Evolutionary conservation across 2,113 vertebrate species (phyloP).

Genomic region (Girardinichthys multiradiatus): DNA sequence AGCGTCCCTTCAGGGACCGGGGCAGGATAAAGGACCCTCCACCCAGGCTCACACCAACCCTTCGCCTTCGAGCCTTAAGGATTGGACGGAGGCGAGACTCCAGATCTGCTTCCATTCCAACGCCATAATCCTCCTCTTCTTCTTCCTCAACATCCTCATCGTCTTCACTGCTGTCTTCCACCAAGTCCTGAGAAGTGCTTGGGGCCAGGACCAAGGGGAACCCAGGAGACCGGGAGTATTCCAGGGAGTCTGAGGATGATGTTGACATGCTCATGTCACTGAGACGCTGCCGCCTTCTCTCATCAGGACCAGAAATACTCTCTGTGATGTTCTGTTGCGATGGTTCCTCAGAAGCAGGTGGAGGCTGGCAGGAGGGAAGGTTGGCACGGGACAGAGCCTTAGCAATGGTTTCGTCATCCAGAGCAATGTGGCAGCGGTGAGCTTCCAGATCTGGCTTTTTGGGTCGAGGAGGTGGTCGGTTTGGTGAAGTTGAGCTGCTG

Average conservation of each 20-base stretch:
- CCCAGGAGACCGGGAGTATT: slow-evolving; percentile 83
- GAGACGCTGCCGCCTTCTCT: slow-evolving; percentile 84
- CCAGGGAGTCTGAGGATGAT: slow-evolving; percentile 92
- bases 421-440: slow-evolving; percentile 75
- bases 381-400: slow-evolving; percentile 80
- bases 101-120: slow-evolving; percentile 87
- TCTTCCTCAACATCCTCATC: slow-evolving; percentile 87
- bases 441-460: slow-evolving; percentile 80
- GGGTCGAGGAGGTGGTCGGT: slow-evolving; percentile 82
- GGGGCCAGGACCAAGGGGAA: slow-evolving; percentile 83
- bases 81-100: slow-evolving; percentile 86
- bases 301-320: slow-evolving; percentile 27
- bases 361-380: slow-evolving; percentile 49
- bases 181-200: slow-evolving; percentile 74
- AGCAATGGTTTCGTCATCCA: slow-evolving; percentile 77
- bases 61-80: slow-evolving; percentile 84
- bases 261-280: slow-evolving; percentile 95
- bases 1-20: slow-evolving; percentile 88
- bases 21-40: slow-evolving; percentile 86
- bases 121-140: slow-evolving; percentile 88
- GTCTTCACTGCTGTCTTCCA: slow-evolving; percentile 88
- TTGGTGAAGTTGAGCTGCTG: slow-evolving; percentile 71
- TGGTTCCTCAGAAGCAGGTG: slow-evolving; percentile 12
- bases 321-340: slow-evolving; percentile 6
- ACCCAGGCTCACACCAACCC: slow-evolving; percentile 60